Conservation (phyloP, 2,888 invertebrate genomes). For the Rotaria magnacalcarata region DNA sequence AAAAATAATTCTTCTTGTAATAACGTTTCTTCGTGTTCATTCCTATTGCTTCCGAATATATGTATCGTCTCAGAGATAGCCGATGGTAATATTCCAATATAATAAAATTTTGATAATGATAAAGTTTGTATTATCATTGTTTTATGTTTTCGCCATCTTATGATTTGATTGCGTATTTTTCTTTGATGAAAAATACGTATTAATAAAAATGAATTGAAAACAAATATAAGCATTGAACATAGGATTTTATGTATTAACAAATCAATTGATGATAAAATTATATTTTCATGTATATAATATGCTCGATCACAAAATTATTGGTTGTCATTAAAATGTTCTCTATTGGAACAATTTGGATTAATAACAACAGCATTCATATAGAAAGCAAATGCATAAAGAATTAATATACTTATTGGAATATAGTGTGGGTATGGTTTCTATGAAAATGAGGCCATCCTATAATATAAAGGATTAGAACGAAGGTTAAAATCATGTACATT, state of each 20-base stretch:
- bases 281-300: not conserved
- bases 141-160: not conserved
- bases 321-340: not conserved
- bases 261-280: too few species aligned
- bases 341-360: not conserved
- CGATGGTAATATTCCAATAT: not conserved
- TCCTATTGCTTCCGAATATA: not conserved
- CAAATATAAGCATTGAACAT: not conserved
- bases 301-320: not conserved
- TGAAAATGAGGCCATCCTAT: too few species aligned
- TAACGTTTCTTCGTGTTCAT: not conserved
- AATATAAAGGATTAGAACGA: too few species aligned
- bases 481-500: too few species aligned
- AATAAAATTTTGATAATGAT: not conserved
- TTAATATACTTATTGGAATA: not conserved
- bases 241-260: not conserved
- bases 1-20: not conserved
- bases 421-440: not conserved
- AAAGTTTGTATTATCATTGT: not conserved
- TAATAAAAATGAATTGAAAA: not conserved
- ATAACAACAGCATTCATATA: not conserved
- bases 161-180: not conserved
- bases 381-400: not conserved
- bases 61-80: not conserved
- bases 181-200: not conserved